Evolutionary conservation across 2,113 vertebrate species (phyloP), one percentile per base, ranked within the genome.

Genomic region (Pithys albifrons): DNA sequence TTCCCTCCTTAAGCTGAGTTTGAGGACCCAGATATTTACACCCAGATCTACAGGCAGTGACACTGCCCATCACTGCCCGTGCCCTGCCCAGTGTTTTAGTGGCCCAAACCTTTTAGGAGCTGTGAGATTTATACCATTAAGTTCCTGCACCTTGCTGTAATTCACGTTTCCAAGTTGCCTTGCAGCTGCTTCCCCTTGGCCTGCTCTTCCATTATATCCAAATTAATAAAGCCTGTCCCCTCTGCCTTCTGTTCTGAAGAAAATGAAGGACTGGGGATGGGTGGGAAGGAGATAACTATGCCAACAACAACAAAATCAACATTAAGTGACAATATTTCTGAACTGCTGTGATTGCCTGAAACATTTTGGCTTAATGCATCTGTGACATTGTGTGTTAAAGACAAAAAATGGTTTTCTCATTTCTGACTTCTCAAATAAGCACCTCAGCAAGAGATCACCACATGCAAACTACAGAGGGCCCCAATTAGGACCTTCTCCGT

Each of bases 101-200:
- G 88, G 64, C 79, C 80, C 70, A 86, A 88, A 67, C 52, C 88
- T 93, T 91, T 88, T 94, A 95, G 90, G 90, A 65, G 72, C 82
- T 64, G 37, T 43, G n/a, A 95, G 88, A 97, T 97, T 97, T 96
- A 94, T 91, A 86, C 17, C 70, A 71, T 33, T 45, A 94, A 92
- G 79, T 88, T 88, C 93, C 93, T 67, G 72, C 74, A 90, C 79
- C 75, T 67, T 67, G 55, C 69, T 71, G 84, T 93, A 94, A 94
- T 86, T 94, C 95, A 93, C 69, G 91, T 79, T 85, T 89, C 48
- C 70, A 95, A 96, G 78, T 77, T 91, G 85, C 71, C 93, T 93
- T 95, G 54, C 67, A 81, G 69, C 73, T 90, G 39, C 72, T 95
- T 95, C 71, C 69, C 85, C 90, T 93, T 94, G 90, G 85, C 85